These are phyloP conservation scores for Pandemis cinnamomeana DNA, from an alignment of 2,888 invertebrate species.

Conservation along the genomic window DNA sequence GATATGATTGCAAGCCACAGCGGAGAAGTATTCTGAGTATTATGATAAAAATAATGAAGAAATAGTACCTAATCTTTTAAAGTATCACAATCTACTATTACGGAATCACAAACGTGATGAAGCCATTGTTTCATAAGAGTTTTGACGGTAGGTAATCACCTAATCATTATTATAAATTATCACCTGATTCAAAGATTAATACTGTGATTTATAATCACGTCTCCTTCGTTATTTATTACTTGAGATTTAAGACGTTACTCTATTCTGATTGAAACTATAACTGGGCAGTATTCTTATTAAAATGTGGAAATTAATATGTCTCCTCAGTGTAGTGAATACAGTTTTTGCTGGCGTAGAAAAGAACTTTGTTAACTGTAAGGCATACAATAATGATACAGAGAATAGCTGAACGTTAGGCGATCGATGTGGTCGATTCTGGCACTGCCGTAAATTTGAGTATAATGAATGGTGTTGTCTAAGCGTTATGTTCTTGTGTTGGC, in stretches of 20 bases:
- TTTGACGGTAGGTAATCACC: constrained; percentile 20
- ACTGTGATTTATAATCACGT: constrained; percentile 47
- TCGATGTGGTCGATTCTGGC: not conserved
- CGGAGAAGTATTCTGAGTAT: not conserved
- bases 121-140: constrained; percentile 29
- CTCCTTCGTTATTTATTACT: constrained; percentile 31
- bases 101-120: constrained; percentile 33
- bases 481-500: constrained; percentile 47
- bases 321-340: constrained; percentile 47
- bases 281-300: constrained; percentile 39
- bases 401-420: not conserved
- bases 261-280: constrained; percentile 1
- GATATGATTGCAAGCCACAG: not conserved
- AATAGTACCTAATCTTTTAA: constrained; percentile 2
- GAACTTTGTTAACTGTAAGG: constrained; percentile 31
- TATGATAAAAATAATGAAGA: constrained; percentile 6
- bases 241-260: constrained; percentile 7
- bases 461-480: not conserved
- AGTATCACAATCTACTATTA: constrained; percentile 15
- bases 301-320: constrained; percentile 58
- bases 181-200: constrained; percentile 35
- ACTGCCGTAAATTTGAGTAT: not conserved
- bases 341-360: constrained; percentile 45
- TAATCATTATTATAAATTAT: constrained; percentile 22
- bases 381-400: not conserved